Evolutionary conservation across 2,797 vertebrate species (phyloP), one percentile per base, ranked within the genome.

Genomic region (Pseudotriccus pelzelni): DNA sequence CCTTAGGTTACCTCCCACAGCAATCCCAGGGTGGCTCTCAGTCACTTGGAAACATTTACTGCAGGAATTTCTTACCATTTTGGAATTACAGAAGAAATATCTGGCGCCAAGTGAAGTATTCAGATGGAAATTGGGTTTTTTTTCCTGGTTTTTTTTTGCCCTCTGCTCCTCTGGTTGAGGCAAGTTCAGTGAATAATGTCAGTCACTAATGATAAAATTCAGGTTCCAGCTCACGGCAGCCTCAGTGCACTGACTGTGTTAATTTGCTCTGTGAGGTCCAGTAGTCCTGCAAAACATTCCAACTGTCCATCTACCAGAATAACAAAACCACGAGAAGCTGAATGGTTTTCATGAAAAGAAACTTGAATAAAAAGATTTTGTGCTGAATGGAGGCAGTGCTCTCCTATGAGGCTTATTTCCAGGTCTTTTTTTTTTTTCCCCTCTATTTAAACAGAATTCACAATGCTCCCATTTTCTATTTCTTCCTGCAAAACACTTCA

Each of bases 341-440:
- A 95, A 78, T 37, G 47, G 34, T 19, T 96, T 87, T 76, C 68
- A 64, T 81, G 34, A 78, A 81, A 90, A 90, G 86, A 41, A 89
- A 80, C 41, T 39, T n/a, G 43, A 59, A 80, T 66, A 55, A 70
- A 95, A 95, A 80, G 58, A 3, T 17, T 83, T 75, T 34, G 30
- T 69, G 91, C 60, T 90, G 82, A 95, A 91, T 67, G 84, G 62
- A 90, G 28, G 62, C 49, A 37, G 25, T 47, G 72, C 58, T 93
- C 59, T 94, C 89, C 52, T 63, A 41, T 22, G 62, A 81, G 59
- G 14, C 23, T 78, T 93, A 56, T 87, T 90, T 77, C 84, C 34
- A 22, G 27, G 5, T 27, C 44, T 56, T 60, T 18, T 62, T 72
- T 59, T 74, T 43, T 88, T 49, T 7, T 7, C 11, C 6, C 13